Evolutionary conservation across 2,888 invertebrate species (phyloP).

Genomic region (Seira ritae): DNA sequence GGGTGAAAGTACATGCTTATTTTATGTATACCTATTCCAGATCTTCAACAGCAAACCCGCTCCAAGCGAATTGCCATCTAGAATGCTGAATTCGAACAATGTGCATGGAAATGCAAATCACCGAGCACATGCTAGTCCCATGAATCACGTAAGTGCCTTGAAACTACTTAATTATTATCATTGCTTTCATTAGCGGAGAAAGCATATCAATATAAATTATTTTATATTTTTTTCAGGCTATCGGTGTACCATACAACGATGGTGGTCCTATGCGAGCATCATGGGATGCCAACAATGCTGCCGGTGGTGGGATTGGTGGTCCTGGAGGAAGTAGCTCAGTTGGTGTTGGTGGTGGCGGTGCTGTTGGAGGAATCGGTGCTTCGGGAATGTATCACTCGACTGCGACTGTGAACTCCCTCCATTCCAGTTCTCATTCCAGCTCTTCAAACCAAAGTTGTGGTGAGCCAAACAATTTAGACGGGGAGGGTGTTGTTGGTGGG

Average conservation of each 20-base stretch:
- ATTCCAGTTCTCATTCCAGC: conserved; percentile 74
- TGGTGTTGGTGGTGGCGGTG: conserved; percentile 59
- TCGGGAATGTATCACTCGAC: conserved; percentile 68
- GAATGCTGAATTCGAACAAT: conserved; percentile 50
- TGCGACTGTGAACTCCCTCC: conserved; percentile 72
- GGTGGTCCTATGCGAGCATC: conserved; percentile 76
- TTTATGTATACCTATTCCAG: conserved; percentile 66
- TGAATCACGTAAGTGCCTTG: conserved; percentile 70
- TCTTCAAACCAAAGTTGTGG: conserved; percentile 73
- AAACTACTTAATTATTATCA: neutral
- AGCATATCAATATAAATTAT: conserved; percentile 33
- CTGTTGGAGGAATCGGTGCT: conserved; percentile 43
- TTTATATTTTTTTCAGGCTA: conserved; percentile 77
- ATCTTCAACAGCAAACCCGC: conserved; percentile 79
- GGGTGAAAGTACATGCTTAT: neutral
- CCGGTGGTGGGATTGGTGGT: conserved; percentile 64
- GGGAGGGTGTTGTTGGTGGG: too few relatives aligned
- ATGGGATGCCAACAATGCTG: conserved; percentile 74
- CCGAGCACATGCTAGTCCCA: conserved; percentile 66
- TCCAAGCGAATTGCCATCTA: conserved; percentile 71
- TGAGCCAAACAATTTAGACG: conserved; percentile 66
- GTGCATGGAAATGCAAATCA: conserved; percentile 59
- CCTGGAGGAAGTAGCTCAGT: conserved; percentile 34
- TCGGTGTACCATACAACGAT: conserved; percentile 78
- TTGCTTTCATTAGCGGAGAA: neutral